Evolutionary conservation across 2,888 invertebrate genomes (phyloP), one percentile per base, ranked within the genome.

Genomic region (Agrotis segetum): DNA sequence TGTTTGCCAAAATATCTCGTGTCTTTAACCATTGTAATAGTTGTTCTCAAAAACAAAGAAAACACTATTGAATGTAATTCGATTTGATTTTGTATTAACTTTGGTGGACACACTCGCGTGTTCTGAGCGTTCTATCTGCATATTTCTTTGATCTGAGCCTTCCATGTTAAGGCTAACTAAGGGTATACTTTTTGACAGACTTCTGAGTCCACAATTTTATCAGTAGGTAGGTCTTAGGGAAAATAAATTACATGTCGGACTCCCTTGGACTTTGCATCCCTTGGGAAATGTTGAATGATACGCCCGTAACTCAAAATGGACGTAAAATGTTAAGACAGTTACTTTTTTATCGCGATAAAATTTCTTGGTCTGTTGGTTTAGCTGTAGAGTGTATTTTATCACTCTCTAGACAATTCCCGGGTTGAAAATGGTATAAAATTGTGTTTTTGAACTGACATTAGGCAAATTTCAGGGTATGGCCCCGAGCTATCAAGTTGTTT

Each of bases 211-310:
- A 73, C 16, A 49, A 46, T 60, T 63, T 34, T 63, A 79, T 53
- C 19, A 70, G 50, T 44, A 17, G 6, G n/a, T 46, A 68, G 29
- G 21, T 63, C 59, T 73, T 19, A 46, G 16, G 34, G 58, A 59
- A 59, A 75, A 75, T 74, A 75, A 75, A 79, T 75, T 49, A 60
- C 59, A 74, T 46, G 49, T 59, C 49, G 2, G 34, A 49, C 29
- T 60, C 49, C 49, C 44, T 74, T 50, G 59, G 74, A 74, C 46
- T 64, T 53, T 24, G 34, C 52, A 64, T 64, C 74, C 49, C 74
- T 55, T 46, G 74, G 74, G 74, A 59, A 60, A 3, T 50, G 58
- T 44, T 60, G 74, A 79, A 53, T 79, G 74, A 53, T 59, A 34
- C 58, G 44, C 44, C 53, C 13, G 29, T 74, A 59, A 44, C 24